Evolutionary conservation across 2,113 vertebrate species (phyloP).

Genomic region (Cyphomyrus discorhynchus): DNA sequence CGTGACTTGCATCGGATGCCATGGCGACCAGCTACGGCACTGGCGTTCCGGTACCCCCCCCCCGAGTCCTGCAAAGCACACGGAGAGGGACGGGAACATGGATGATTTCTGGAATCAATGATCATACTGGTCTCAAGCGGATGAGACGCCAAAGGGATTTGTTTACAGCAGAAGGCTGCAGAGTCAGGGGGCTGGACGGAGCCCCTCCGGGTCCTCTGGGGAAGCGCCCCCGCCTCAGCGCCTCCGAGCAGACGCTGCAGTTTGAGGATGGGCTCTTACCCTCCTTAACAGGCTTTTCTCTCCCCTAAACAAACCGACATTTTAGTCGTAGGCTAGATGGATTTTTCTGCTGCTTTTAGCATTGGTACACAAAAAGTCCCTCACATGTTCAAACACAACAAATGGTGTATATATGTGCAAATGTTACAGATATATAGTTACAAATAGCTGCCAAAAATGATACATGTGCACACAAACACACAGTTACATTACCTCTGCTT

Average conservation of each 20-base stretch:
- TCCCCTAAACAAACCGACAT: neutral
- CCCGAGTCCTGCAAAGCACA: neutral
- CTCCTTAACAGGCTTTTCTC: neutral
- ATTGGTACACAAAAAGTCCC: neutral
- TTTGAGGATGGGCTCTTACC: neutral
- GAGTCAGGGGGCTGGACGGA: neutral
- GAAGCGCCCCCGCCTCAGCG: neutral
- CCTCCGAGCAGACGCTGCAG: neutral
- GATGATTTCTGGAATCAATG: neutral
- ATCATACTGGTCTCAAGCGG: neutral
- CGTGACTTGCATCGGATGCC: slow-evolving; percentile 76
- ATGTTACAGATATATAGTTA: neutral
- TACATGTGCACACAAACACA: neutral
- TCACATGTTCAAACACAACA: neutral
- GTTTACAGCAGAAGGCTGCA: neutral
- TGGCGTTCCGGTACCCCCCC: neutral
- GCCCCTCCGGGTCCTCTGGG: neutral
- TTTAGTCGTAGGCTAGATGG: neutral
- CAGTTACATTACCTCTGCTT: neutral
- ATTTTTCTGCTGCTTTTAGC: neutral
- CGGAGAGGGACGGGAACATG: slow-evolving; percentile 9
- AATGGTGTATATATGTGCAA: neutral
- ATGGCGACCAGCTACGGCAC: slow-evolving; percentile 48
- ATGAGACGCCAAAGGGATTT: neutral
- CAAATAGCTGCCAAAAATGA: neutral